Conservation (phyloP, 2,888 invertebrate species). For the Drosophila pegasa region DNA sequence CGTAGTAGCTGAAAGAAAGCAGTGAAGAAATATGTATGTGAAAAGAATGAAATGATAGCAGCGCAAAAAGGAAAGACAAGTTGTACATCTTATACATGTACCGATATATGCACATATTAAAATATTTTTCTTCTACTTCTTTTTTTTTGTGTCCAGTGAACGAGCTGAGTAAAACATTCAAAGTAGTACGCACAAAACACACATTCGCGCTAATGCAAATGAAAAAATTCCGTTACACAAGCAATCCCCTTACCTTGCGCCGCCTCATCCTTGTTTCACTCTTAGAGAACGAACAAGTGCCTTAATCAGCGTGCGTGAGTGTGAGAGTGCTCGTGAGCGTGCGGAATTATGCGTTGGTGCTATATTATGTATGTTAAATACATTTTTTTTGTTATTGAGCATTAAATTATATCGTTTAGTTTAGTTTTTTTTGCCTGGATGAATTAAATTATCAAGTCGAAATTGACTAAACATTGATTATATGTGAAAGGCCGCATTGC, state of each 20-base stretch:
- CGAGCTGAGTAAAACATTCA: constrained; percentile 36
- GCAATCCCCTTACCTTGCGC: constrained; percentile 55
- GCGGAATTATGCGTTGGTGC: constrained; percentile 38
- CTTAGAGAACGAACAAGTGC: constrained; percentile 55
- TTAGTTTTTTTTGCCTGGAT: constrained; percentile 1
- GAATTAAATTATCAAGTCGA: constrained; percentile 22
- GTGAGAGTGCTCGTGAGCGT: constrained; percentile 34
- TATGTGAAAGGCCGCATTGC: no score
- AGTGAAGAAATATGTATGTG: constrained; percentile 62
- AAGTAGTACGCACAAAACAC: constrained; percentile 34
- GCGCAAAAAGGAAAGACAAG: constrained; percentile 58
- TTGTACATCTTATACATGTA: constrained; percentile 43
- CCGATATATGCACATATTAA: constrained; percentile 21
- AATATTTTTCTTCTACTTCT: constrained; percentile 22
- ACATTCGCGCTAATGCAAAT: constrained; percentile 41
- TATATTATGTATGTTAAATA: constrained; percentile 32
- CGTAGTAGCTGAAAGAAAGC: constrained; percentile 71
- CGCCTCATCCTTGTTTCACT: constrained; percentile 20
- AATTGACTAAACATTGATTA: constrained; percentile 31
- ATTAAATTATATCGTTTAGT: constrained; percentile 16
- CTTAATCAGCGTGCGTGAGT: constrained; percentile 46
- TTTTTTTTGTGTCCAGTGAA: constrained; percentile 38
- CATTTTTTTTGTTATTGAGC: constrained; percentile 12
- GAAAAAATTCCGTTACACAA: constrained; percentile 75
- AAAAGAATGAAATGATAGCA: constrained; percentile 67